Evolutionary conservation across 2,888 invertebrate species (phyloP).

Genomic region (Tenthredo distinguenda): DNA sequence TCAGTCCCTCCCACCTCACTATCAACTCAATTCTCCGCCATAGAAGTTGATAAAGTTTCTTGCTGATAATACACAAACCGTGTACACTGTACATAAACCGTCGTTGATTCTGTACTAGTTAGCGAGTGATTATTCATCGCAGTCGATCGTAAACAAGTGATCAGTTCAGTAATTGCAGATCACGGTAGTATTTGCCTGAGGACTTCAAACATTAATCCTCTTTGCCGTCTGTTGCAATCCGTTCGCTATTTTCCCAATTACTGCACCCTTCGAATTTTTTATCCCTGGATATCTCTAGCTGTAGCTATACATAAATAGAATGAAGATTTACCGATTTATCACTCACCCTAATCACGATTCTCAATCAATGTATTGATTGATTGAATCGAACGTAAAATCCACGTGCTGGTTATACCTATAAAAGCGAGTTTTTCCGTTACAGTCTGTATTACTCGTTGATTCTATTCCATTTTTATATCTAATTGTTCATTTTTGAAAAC

Average conservation of each 20-base stretch:
- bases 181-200: not conserved
- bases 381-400: not conserved
- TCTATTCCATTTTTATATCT: not conserved
- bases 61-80: not conserved
- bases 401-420: not conserved
- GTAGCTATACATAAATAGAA: not conserved
- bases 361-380: not conserved
- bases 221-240: not conserved
- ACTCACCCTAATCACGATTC: not conserved
- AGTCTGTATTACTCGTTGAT: too few species aligned
- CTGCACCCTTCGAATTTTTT: not conserved
- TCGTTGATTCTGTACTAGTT: not conserved
- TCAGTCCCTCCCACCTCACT: not conserved
- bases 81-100: not conserved
- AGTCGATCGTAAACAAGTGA: not conserved
- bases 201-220: not conserved
- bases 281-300: not conserved
- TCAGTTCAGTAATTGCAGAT: not conserved
- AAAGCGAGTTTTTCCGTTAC: not conserved
- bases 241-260: not conserved
- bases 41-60: not conserved
- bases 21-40: not conserved
- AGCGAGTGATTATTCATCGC: not conserved
- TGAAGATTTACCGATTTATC: not conserved
- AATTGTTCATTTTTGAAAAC: not conserved